Percentiles rank a stretch among this genome's conserved stretches.
phyloP scores from a whole-genome alignment of 2,888 invertebrate genomes.

The Sympetrum striolatum region DNA sequence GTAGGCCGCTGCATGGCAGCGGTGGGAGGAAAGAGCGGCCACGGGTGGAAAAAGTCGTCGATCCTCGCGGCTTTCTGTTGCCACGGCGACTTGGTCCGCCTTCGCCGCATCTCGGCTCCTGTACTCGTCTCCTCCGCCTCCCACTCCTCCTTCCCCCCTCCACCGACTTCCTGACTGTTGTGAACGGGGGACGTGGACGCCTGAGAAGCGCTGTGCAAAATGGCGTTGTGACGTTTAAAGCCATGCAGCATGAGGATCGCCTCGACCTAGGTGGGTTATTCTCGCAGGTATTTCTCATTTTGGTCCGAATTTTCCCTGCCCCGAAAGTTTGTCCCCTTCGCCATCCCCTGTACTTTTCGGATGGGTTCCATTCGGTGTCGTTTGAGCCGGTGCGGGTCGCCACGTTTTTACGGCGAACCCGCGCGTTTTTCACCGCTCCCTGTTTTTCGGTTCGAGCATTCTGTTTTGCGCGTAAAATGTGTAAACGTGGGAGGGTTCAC shows the following conservation, averaged over 20 bases:
- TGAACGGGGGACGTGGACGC: conserved; percentile 37
- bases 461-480: not conserved
- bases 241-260: conserved; percentile 39
- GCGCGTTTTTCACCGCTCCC: not conserved
- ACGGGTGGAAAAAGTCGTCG: not conserved
- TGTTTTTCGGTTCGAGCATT: not conserved
- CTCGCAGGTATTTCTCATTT: not conserved
- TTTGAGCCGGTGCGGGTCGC: not conserved
- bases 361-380: not conserved
- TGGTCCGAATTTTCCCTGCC: not conserved
- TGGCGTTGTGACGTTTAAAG: conserved; percentile 43
- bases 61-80: conserved; percentile 10
- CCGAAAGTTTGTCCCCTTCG: not conserved
- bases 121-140: not conserved
- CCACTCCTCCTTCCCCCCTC: not conserved
- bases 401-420: not conserved
- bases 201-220: conserved; percentile 28
- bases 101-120: conserved; percentile 20
- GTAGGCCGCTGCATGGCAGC: conserved; percentile 16
- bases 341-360: not conserved
- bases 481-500: not conserved
- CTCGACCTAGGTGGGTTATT: conserved; percentile 35
- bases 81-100: conserved; percentile 12
- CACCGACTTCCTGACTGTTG: conserved; percentile 30
- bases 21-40: not conserved